A percentile compares a stretch with the other conserved stretches of the same genome.
These are phyloP conservation scores for Euura saliciscinereae DNA, from an alignment of 1,140 invertebrate genomes.

Conservation along the genomic window DNA sequence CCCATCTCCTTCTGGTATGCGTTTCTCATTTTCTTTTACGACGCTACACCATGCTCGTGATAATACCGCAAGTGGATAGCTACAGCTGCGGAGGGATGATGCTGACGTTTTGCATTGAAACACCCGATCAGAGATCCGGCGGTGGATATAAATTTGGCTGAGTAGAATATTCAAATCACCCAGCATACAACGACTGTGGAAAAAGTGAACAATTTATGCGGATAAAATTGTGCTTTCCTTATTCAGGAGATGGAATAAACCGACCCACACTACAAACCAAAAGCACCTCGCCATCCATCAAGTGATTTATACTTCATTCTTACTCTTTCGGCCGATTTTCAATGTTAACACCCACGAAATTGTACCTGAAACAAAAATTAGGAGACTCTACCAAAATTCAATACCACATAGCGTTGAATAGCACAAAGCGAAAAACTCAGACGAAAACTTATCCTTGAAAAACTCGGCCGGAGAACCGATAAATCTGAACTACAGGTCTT, in stretches of 20 bases:
- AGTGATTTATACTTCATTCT: no score
- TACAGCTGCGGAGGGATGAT: neutral
- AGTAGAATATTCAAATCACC: neutral
- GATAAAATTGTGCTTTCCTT: neutral
- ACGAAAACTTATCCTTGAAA: no score
- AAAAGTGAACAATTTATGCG: neutral
- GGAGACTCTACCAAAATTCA: no score
- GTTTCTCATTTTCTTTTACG: constrained; percentile 6
- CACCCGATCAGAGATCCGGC: neutral
- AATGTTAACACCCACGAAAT: no score
- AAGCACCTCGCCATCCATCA: no score
- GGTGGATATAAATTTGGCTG: neutral
- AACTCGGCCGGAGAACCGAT: no score
- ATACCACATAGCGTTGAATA: no score
- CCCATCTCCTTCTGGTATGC: neutral
- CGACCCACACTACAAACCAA: neutral
- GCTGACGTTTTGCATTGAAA: neutral
- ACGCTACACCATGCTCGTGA: neutral
- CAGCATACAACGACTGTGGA: neutral
- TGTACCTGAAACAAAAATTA: no score
- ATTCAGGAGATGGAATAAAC: neutral
- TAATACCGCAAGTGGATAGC: neutral
- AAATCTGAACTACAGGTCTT: no score
- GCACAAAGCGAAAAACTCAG: no score
- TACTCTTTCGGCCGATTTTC: no score